Evolutionary conservation across 1,140 invertebrate species (phyloP), one percentile per base, ranked within the genome.

Genomic region (Colletes gigas): DNA sequence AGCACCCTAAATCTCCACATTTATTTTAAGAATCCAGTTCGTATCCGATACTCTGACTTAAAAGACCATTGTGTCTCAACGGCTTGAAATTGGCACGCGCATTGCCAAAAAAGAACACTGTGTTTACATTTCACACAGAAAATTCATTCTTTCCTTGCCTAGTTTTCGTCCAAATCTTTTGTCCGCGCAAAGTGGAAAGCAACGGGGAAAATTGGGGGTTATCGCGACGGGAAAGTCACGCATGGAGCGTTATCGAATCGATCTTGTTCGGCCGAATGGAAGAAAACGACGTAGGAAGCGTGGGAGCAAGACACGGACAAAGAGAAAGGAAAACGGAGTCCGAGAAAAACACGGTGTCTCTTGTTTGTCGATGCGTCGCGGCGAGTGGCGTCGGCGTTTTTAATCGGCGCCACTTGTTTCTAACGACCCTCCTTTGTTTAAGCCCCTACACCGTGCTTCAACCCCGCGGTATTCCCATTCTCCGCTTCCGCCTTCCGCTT

Each of bases 331-430:
- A 72, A 59, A 77, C 47, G 59, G 19, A 66, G 57, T 41, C 54
- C 78, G 71, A 71, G 71, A 44, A 65, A 81, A 85, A 85, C 55
- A 71, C 50, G 75, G 47, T 62, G 63, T 81, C 67, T 76, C 39
- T 79, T 85, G 79, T 89, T 90, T 87, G 84, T 78, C 84, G 71
- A 86, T 85, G 84, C 81, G 67, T 83, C 69, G 65, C n/a, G 39
- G 74, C 67, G 69, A 88, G 82, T 54, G 62, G 75, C 82, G 86
- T 88, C 82, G 83, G 77, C 83, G 83, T 91, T 92, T 92, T 91
- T 91, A 92, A 92, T 92, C 91, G 92, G 82, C 86, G 86, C 90
- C 91, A 91, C 92, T 92, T 92, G 90, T 90, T 91, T 90, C 88
- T 92, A 92, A 92, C 89, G 91, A 91, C 86, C 70, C 88, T 91